Base-by-base conservation (phyloP, 1,140 invertebrate genomes). In the Solenopsis fugax region DNA sequence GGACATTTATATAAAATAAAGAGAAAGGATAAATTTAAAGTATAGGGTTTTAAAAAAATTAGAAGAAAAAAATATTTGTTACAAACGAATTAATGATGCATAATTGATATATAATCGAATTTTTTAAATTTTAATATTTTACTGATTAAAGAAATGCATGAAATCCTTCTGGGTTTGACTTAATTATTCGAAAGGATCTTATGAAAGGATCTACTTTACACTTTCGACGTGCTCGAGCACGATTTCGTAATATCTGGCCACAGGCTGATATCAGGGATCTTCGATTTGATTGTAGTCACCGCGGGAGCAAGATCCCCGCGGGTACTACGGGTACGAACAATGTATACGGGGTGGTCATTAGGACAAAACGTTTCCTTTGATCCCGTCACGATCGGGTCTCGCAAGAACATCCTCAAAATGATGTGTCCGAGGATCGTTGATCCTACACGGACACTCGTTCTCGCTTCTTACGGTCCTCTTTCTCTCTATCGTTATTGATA, bases 301-400 rank as follows among this genome's bases (percentile, higher is more conserved):
- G 50, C n/a, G 69, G 75, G 69, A 56, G 75, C 29, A 58, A 18
- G 81, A 78, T 69, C 89, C 90, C 89, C 84, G 88, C 72, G 76
- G 90, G 48, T 81, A 21, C 60, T 50, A 75, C 85, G 87, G 62
- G 64, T 72, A 34, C 45, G 24, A 18, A n/a, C 88, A 10, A 85
- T 58, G 73, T 56, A 56, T 29, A 85, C 52, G 75, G 81, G 87
- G 60, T 85, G 91, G 82, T 92, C 91, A 87, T 92, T 92, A 92
- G 91, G 86, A 77, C 88, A 91, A 92, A 92, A 85, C 89, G 82
- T 87, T 92, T 69, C 87, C 91, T 93, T 93, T 93, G 93, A 93
- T 93, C 91, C 89, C 85, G 92, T 92, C 92, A 93, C 92, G 89
- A 93, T 85, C 89, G 72, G 86, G 86, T 92, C 90, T 76, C 88